Conservation (phyloP, 2,797 vertebrate genomes). For the Coreius guichenoti region DNA sequence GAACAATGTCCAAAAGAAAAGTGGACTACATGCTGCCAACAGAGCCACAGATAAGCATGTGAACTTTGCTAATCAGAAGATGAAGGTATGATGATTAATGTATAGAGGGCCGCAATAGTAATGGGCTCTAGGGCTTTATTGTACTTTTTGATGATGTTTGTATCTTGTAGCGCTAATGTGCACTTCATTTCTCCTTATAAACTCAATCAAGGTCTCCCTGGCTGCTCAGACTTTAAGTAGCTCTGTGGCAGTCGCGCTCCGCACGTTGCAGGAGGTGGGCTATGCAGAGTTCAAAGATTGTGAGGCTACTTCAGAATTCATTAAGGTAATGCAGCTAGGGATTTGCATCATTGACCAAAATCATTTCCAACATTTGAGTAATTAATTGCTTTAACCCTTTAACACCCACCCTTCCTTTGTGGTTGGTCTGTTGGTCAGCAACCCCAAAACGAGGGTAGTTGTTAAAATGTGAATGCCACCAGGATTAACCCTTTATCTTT, state of each 20-base stretch:
- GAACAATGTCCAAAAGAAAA: constrained; percentile 4
- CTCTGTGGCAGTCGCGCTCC: background rate
- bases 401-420: too few relatives aligned
- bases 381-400: background rate
- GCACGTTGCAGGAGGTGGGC: background rate
- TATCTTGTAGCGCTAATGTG: too few relatives aligned
- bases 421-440: too few relatives aligned
- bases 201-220: too few relatives aligned
- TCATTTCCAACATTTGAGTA: constrained; percentile 5
- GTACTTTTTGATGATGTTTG: too few relatives aligned
- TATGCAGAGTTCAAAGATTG: background rate
- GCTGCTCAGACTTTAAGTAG: background rate
- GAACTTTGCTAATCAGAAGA: background rate
- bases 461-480: too few relatives aligned
- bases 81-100: background rate
- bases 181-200: too few relatives aligned
- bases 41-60: background rate
- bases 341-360: too few relatives aligned
- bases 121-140: too few relatives aligned
- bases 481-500: too few relatives aligned
- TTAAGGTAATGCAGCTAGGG: constrained; percentile 1
- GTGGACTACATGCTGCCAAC: constrained; percentile 24
- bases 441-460: too few relatives aligned
- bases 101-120: too few relatives aligned
- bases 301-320: background rate